Percentiles rank a stretch among this genome's conserved stretches.
Evolutionary conservation across 2,888 invertebrate species (phyloP).

Genomic region (Andrena haemorrhoa): DNA sequence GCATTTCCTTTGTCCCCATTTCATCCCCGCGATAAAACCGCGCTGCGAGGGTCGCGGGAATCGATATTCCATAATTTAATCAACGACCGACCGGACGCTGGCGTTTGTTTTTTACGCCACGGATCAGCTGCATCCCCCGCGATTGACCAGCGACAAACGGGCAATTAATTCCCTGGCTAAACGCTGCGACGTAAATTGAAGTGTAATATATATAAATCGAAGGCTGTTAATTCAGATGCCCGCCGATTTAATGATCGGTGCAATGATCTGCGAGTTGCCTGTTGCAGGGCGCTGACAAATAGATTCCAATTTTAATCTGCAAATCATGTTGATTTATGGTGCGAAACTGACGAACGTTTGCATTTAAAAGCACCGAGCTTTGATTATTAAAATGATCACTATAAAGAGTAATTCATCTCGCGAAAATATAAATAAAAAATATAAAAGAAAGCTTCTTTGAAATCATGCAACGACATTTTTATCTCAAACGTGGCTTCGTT

Average conservation of each 20-base stretch:
- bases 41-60: background rate
- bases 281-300: background rate
- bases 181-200: background rate
- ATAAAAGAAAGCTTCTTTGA: too few species aligned
- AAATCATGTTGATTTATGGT: too few species aligned
- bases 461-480: too few species aligned
- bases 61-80: constrained; percentile 46
- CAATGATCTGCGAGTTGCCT: background rate
- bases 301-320: background rate
- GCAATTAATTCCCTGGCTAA: constrained; percentile 3
- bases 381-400: too few species aligned
- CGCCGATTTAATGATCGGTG: background rate
- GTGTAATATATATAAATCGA: background rate
- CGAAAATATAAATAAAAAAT: too few species aligned
- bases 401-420: too few species aligned
- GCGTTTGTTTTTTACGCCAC: background rate
- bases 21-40: constrained; percentile 15
- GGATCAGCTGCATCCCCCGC: background rate
- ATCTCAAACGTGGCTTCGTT: too few species aligned
- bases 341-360: too few species aligned
- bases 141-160: constrained; percentile 2
- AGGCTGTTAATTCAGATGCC: background rate
- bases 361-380: too few species aligned
- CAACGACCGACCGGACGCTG: background rate
- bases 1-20: constrained; percentile 32